Conservation (phyloP, 35 echinoderm and acorn worm species). For the Lytechinus pictus region DNA sequence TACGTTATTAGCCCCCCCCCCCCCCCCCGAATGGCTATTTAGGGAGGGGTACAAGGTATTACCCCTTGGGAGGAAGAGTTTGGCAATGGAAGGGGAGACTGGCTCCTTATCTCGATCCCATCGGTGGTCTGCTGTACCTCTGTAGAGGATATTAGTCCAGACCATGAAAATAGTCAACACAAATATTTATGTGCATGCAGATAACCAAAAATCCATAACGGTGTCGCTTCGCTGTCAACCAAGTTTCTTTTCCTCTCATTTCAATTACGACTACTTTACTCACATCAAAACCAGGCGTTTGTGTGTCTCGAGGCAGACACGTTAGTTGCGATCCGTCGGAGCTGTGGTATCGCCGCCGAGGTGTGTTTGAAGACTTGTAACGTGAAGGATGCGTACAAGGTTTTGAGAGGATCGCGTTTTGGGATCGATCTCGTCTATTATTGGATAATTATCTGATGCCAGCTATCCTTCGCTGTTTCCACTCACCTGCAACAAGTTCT, state of each 20-base stretch:
- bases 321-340: not conserved
- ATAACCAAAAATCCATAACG: slow-evolving; percentile 14
- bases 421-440: not conserved
- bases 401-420: not conserved
- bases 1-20: not conserved
- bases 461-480: not conserved
- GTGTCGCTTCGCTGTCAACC: not conserved
- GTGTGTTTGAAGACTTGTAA: not conserved
- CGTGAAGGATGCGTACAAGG: not conserved
- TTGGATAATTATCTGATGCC: not conserved
- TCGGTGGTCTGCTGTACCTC: not conserved
- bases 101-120: not conserved
- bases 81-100: slow-evolving; percentile 30
- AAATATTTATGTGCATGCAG: slow-evolving; percentile 20
- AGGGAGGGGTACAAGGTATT: not conserved
- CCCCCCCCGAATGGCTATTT: not conserved
- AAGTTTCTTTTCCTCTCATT: not conserved
- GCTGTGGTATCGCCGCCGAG: not conserved
- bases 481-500: not conserved
- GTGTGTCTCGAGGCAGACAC: not conserved
- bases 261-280: not conserved
- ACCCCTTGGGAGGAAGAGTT: slow-evolving; percentile 29
- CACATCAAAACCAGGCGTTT: not conserved
- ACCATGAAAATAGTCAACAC: slow-evolving; percentile 19
- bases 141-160: not conserved